Evolutionary conservation across 2,888 invertebrate species (phyloP), one percentile per base, ranked within the genome.

Genomic region (Dascillus cervinus): DNA sequence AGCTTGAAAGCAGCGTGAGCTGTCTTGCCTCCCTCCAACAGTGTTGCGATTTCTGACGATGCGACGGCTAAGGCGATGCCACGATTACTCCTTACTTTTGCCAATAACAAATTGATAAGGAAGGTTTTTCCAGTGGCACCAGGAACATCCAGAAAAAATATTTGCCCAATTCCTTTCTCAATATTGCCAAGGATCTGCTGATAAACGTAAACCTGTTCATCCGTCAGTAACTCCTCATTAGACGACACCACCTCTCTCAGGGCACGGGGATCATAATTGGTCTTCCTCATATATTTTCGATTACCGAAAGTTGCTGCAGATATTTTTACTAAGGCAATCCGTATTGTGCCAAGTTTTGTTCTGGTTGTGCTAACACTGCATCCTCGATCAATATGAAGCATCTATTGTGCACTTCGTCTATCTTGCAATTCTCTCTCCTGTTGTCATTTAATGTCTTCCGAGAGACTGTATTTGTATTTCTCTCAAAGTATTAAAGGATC

Each of bases 51-150:
- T n/a, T n/a, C n/a, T n/a, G n/a, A n/a, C n/a, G n/a, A n/a, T 11
- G 61, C 60, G 30, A 66, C 64, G 3, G 61, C 61, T 4, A 60
- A 60, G n/a, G n/a, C n/a, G n/a, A n/a, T n/a, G n/a, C 43, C 33
- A 32, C 45, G 43, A 32, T 50, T 32, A 13, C 42, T 41, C 30
- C 56, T 41, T 27, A 62, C 43, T 33, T 46, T 34, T 13, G 54
- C 55, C 8, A 61, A 36, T 11, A 65, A 31, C 13, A 58, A 29
- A n/a, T 45, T 50, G 26, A 63, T 53, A 1, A 65, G 29, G 41
- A 55, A 65, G 9, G 56, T 60, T 50, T 64, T 64, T 3, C 61
- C 64, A 33, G 58, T 60, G 10, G 61, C 49, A 20, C 48, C 49
- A 9, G 46, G 43, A 11, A 48, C 46, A 43, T 53, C 46, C 14